phyloP scores from a whole-genome alignment of 2,888 invertebrate genomes.

The Abrostola triplasia region DNA sequence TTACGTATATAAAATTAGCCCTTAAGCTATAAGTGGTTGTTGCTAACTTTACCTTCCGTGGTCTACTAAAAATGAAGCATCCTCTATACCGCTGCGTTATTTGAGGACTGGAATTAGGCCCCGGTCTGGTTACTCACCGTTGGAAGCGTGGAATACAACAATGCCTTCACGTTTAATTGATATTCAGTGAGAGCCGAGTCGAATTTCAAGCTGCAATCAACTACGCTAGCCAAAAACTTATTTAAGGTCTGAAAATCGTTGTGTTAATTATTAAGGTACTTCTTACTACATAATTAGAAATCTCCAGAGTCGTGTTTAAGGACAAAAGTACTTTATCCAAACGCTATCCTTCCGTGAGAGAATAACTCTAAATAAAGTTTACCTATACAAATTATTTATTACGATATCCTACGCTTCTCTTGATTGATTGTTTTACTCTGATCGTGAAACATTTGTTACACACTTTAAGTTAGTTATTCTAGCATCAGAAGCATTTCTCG shows the following conservation, averaged over 20 bases:
- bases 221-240: neutral
- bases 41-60: too few relatives aligned
- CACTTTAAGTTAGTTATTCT: constrained; percentile 30
- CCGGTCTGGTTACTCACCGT: neutral
- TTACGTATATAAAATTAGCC: too few relatives aligned
- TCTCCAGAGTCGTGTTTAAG: neutral
- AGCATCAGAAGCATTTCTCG: constrained; percentile 21
- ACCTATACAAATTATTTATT: too few relatives aligned
- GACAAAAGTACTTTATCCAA: neutral
- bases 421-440: too few relatives aligned
- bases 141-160: neutral
- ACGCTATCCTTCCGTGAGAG: neutral
- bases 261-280: too few relatives aligned
- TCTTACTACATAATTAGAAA: neutral
- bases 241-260: too few relatives aligned
- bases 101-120: neutral
- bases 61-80: neutral
- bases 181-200: neutral
- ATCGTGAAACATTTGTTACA: constrained; percentile 4
- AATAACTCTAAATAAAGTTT: neutral
- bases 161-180: constrained; percentile 2
- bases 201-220: constrained; percentile 1
- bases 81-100: neutral
- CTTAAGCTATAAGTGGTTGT: too few relatives aligned
- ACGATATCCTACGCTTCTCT: too few relatives aligned